Evolutionary conservation across 37 sponge, comb jelly and placozoan genomes (phyloP), one percentile per base, ranked within the genome.

Genomic region (Aplysina aerophoba): DNA sequence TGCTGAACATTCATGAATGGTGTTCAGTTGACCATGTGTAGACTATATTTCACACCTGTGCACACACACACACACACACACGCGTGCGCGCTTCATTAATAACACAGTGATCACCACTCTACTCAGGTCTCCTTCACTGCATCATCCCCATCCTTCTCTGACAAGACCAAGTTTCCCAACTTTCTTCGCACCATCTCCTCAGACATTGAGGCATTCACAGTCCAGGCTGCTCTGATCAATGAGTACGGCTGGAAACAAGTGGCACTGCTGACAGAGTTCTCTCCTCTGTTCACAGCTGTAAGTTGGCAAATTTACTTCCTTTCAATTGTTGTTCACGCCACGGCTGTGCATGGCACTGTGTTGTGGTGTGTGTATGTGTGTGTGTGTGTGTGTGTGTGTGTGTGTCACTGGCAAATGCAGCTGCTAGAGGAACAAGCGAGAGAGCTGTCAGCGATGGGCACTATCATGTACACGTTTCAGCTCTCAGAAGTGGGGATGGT

Each of bases 171-270:
- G 11, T 92, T 88, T 62, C 93, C 93, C 31, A 89, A 38, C 41
- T 88, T 92, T 71, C 57, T 92, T 22, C 82, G 93, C 0, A 82
- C 86, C 27, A 79, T 92, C 17, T 83, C 93, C 40, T 92, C 89
- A 21, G 93, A 92, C 63, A 86, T n/a, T 66, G 67, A 86, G 21
- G 75, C 80, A 24, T 77, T 89, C 0, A 80, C 19, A n/a, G 61
- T 59, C 38, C 24, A 79, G 15, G 54, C 35, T 20, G 83, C 83
- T 27, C 39, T 90, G 35, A 50, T 88, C 39, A 60, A 41, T 35
- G 33, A 84, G 3, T 90, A 80, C 74, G 59, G 61, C 13, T 93
- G 93, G 93, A 20, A 82, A 33, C 84, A 87, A 38, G 74, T 93
- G 35, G 93, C 85, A 50, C 86, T 94, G n/a, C 83, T 94, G 25